Conservation (phyloP, 2,113 vertebrate genomes). For the Climacteris rufus region DNA sequence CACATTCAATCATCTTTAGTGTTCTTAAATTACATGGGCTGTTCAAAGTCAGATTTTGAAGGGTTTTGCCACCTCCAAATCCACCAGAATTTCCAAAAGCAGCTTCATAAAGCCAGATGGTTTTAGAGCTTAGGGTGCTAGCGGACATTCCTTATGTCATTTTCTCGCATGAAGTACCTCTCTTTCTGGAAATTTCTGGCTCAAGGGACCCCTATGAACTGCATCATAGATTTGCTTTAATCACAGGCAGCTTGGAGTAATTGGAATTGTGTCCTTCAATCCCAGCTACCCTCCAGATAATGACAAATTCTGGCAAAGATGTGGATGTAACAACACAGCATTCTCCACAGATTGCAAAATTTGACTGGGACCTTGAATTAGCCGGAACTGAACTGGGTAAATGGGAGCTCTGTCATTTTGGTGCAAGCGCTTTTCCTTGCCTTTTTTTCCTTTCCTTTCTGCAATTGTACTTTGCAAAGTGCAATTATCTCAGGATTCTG, state of each 20-base stretch:
- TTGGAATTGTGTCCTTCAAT: background rate
- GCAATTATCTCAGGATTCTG: background rate
- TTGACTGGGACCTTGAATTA: background rate
- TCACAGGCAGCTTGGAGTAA: background rate
- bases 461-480: background rate
- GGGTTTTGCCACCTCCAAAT: background rate
- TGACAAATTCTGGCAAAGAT: background rate
- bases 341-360: background rate
- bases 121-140: background rate
- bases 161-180: background rate
- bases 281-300: background rate
- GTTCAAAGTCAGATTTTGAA: background rate
- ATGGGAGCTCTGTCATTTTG: background rate
- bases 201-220: background rate
- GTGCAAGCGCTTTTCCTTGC: background rate
- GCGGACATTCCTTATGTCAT: background rate
- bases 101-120: background rate
- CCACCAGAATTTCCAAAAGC: background rate
- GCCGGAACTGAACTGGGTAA: background rate
- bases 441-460: background rate
- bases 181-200: background rate
- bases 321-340: background rate
- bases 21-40: background rate
- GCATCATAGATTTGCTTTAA: background rate
- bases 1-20: background rate